phyloP scores from a whole-genome alignment of 2,888 invertebrate species.

The Drosophila subsilvestris region DNA sequence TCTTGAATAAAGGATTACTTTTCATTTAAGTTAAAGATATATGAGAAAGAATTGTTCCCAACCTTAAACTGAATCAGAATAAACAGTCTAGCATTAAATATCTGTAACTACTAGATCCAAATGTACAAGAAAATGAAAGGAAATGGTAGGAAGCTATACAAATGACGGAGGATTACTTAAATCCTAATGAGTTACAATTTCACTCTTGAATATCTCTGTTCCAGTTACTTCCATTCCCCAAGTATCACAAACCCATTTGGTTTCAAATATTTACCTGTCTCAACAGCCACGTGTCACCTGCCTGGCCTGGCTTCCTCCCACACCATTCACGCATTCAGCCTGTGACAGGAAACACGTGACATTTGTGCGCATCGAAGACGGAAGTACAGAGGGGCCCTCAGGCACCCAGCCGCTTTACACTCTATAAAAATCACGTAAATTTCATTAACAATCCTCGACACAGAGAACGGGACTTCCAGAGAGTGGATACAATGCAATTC shows the following conservation, averaged over 20 bases:
- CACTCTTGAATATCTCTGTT: background rate
- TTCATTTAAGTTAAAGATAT: background rate
- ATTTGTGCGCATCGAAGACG: slow-evolving; percentile 41
- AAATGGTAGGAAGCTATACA: background rate
- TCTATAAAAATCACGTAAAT: slow-evolving; percentile 66
- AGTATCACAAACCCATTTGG: slow-evolving; percentile 21
- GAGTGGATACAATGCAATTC: slow-evolving; percentile 18
- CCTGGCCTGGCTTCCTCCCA: background rate
- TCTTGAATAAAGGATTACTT: background rate
- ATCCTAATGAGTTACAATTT: background rate
- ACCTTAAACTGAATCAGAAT: too few species aligned
- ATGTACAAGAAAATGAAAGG: too few species aligned
- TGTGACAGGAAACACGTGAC: slow-evolving; percentile 58
- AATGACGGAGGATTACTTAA: background rate
- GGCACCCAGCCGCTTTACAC: slow-evolving; percentile 28
- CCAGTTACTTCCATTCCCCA: background rate
- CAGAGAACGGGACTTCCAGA: slow-evolving; percentile 14
- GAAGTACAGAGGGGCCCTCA: slow-evolving; percentile 16
- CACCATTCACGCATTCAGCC: slow-evolving; percentile 11
- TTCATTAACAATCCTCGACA: slow-evolving; percentile 64
- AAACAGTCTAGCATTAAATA: too few species aligned
- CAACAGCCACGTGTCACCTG: slow-evolving; percentile 23
- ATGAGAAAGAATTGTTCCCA: too few species aligned
- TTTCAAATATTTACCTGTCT: slow-evolving; percentile 32
- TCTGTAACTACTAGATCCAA: too few species aligned